These are phyloP conservation scores for Pollachius pollachius DNA, from an alignment of 2,113 vertebrate species.

Conservation along the genomic window DNA sequence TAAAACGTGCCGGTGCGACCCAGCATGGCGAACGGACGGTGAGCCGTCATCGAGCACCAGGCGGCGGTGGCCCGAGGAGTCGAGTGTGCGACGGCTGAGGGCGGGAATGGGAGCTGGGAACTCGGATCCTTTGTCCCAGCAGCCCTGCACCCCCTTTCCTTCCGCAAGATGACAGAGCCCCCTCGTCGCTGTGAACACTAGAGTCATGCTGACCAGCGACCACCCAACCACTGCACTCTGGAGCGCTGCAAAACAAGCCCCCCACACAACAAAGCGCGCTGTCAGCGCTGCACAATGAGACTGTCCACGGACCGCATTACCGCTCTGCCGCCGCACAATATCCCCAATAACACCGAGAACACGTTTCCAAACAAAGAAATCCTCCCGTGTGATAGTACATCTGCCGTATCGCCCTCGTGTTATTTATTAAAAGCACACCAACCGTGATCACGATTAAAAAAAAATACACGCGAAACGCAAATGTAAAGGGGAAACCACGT, in stretches of 20 bases:
- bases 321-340: neutral
- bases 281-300: conserved; percentile 15
- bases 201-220: conserved; percentile 24
- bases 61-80: neutral
- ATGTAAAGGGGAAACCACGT: neutral
- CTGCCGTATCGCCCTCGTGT: too few species aligned
- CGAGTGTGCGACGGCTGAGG: conserved; percentile 23
- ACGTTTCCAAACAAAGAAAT: neutral
- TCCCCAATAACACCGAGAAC: neutral
- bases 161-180: conserved; percentile 24
- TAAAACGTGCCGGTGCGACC: too few species aligned
- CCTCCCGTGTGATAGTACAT: too few species aligned
- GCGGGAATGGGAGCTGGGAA: conserved; percentile 42
- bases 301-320: neutral
- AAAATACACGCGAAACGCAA: neutral
- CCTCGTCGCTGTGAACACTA: conserved; percentile 4
- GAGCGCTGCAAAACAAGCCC: conserved; percentile 7
- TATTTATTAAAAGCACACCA: too few species aligned
- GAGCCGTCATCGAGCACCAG: too few species aligned
- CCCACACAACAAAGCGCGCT: conserved; percentile 20
- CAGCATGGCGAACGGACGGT: too few species aligned
- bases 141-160: conserved; percentile 25
- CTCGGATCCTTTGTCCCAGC: conserved; percentile 62
- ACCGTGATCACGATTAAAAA: neutral
- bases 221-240: conserved; percentile 17